Percentiles rank a stretch among this genome's conserved stretches.
Conservation (phyloP, 1,140 invertebrate species). For the Amyelois transitella region DNA sequence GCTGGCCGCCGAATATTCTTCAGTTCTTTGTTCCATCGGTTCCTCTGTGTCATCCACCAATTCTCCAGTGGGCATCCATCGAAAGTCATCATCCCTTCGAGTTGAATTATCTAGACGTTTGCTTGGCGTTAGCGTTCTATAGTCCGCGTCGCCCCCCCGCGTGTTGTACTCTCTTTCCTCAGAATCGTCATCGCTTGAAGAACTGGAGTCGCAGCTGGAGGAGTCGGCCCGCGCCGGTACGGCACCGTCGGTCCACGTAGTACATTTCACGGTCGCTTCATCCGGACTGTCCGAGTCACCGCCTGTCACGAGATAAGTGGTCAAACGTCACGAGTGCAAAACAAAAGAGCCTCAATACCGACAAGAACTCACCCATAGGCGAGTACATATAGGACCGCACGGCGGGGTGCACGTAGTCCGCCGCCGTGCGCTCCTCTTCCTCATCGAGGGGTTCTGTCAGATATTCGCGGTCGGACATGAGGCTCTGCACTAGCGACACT, state of each 20-base stretch:
- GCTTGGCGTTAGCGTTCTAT: constrained; percentile 56
- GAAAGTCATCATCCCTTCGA: constrained; percentile 76
- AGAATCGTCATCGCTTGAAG: constrained; percentile 58
- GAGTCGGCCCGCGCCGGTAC: constrained; percentile 42
- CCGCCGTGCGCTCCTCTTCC: constrained; percentile 55
- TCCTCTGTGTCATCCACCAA: constrained; percentile 53
- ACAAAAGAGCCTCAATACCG: constrained; percentile 37
- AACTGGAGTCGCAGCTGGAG: constrained; percentile 54
- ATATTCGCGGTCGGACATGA: constrained; percentile 69
- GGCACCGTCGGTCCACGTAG: constrained; percentile 52
- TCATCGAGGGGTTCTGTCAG: constrained; percentile 65
- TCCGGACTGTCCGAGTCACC: constrained; percentile 71
- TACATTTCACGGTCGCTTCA: constrained; percentile 65
- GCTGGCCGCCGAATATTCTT: constrained; percentile 65
- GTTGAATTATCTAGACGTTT: constrained; percentile 66
- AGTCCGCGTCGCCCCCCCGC: constrained; percentile 38
- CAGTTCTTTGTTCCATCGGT: constrained; percentile 36
- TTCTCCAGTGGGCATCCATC: constrained; percentile 73
- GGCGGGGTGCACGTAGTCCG: constrained; percentile 59
- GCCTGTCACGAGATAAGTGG: constrained; percentile 62
- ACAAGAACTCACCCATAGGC: constrained; percentile 64
- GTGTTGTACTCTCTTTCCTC: constrained; percentile 52
- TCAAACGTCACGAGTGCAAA: constrained; percentile 22
- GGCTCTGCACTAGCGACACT: constrained; percentile 59
- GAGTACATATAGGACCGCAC: constrained; percentile 73